These are phyloP conservation scores for Cheilosia variabilis DNA, from an alignment of 2,888 invertebrate genomes.

Conservation along the genomic window DNA sequence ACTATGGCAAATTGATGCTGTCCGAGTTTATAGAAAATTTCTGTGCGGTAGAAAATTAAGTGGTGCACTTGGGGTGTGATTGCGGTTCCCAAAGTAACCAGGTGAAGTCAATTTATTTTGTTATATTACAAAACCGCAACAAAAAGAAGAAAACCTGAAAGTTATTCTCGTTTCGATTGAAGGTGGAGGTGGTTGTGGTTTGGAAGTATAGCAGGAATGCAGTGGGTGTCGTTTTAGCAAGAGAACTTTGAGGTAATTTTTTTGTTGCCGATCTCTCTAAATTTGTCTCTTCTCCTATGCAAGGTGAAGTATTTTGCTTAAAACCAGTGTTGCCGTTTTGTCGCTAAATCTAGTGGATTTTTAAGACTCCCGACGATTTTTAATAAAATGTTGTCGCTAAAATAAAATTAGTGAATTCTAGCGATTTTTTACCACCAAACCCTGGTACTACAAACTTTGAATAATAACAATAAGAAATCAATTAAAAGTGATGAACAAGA, in stretches of 20 bases:
- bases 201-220: not conserved
- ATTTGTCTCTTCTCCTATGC: no score
- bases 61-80: constrained; percentile 69
- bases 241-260: not conserved
- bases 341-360: no score
- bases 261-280: not conserved
- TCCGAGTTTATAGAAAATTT: constrained; percentile 72
- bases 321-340: no score
- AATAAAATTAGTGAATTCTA: no score
- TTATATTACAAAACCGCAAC: constrained; percentile 51
- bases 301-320: no score
- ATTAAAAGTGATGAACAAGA: no score
- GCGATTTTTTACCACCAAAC: no score
- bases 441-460: no score
- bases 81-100: constrained; percentile 58
- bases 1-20: constrained; percentile 54
- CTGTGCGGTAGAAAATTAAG: constrained; percentile 69
- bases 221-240: no score
- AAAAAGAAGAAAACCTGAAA: constrained; percentile 18
- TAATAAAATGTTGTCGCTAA: no score
- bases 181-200: not conserved
- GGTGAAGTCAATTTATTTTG: constrained; percentile 75
- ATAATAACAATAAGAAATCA: no score
- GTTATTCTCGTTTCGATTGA: constrained; percentile 36
- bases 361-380: no score